Evolutionary conservation across 2,888 invertebrate genomes (phyloP).

Genomic region (Galerucella pusilla): DNA sequence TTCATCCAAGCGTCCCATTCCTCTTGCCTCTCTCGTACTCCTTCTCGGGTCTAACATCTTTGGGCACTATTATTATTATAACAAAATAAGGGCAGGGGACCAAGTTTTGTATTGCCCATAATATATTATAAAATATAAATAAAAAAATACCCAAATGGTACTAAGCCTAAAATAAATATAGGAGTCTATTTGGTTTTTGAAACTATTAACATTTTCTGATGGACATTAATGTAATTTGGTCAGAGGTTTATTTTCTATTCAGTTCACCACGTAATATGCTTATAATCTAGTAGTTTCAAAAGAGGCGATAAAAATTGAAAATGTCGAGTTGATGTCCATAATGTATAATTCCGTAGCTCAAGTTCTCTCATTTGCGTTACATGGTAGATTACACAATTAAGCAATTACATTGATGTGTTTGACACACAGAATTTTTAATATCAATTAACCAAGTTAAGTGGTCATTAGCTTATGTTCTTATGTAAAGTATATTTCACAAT

Average conservation of each 20-base stretch:
- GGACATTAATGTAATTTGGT: too few species aligned
- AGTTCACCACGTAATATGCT: not conserved
- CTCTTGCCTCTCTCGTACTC: too few species aligned
- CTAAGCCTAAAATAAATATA: too few species aligned
- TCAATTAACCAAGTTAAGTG: not conserved
- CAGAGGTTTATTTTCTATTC: not conserved
- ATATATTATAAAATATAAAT: too few species aligned
- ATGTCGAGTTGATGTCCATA: not conserved
- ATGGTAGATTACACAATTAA: conserved; percentile 4
- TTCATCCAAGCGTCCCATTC: too few species aligned
- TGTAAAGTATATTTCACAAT: not conserved
- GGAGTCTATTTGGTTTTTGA: too few species aligned
- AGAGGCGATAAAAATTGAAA: conserved; percentile 2
- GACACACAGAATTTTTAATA: not conserved
- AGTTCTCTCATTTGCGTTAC: not conserved
- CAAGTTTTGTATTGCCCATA: too few species aligned
- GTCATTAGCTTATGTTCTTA: not conserved
- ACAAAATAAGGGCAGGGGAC: too few species aligned
- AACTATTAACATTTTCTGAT: too few species aligned
- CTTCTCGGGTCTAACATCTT: too few species aligned
- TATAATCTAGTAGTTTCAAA: not conserved
- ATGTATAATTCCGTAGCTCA: not conserved
- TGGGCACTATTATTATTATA: too few species aligned
- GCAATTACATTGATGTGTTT: not conserved
- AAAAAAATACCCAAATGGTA: too few species aligned